A percentile compares a stretch with the other conserved stretches of the same genome.
phyloP scores from a whole-genome alignment of 2,888 invertebrate species.

The Eugnorisma glareosa region DNA sequence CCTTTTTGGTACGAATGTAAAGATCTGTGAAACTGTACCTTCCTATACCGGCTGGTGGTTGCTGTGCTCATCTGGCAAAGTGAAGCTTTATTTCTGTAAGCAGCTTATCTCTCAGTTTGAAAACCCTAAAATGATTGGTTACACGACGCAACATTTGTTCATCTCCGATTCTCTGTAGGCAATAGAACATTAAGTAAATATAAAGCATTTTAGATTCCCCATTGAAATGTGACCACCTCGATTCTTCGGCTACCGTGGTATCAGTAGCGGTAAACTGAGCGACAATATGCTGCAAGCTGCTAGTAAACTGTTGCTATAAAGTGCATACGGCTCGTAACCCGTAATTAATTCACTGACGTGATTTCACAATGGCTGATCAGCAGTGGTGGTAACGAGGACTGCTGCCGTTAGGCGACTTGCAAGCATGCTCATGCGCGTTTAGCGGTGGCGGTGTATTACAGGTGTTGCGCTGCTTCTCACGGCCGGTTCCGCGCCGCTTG shows the following conservation, averaged over 20 bases:
- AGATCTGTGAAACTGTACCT: neutral
- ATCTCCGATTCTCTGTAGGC: neutral
- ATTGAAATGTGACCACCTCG: constrained; percentile 15
- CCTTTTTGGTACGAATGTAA: neutral
- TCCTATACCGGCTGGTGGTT: neutral
- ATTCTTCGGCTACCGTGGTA: constrained; percentile 25
- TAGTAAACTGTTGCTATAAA: constrained; percentile 48
- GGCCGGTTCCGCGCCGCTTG: constrained; percentile 84
- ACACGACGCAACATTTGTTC: neutral
- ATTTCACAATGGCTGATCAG: constrained; percentile 68
- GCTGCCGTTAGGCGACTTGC: constrained; percentile 74
- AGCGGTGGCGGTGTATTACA: constrained; percentile 75
- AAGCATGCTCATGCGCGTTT: constrained; percentile 74
- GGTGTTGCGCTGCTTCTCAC: constrained; percentile 86
- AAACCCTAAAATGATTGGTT: constrained; percentile 2
- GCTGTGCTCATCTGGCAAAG: neutral
- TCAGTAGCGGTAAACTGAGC: constrained; percentile 36
- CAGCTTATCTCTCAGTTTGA: neutral
- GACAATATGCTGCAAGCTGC: constrained; percentile 38
- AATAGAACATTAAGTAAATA: neutral
- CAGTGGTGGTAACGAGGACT: constrained; percentile 61
- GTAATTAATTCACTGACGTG: constrained; percentile 64
- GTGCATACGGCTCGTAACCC: constrained; percentile 48
- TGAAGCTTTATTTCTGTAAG: constrained; percentile 8
- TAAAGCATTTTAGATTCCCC: constrained; percentile 8